Base-by-base conservation (phyloP, 2,888 invertebrate species). In the Scaptomyza polygonia region DNA sequence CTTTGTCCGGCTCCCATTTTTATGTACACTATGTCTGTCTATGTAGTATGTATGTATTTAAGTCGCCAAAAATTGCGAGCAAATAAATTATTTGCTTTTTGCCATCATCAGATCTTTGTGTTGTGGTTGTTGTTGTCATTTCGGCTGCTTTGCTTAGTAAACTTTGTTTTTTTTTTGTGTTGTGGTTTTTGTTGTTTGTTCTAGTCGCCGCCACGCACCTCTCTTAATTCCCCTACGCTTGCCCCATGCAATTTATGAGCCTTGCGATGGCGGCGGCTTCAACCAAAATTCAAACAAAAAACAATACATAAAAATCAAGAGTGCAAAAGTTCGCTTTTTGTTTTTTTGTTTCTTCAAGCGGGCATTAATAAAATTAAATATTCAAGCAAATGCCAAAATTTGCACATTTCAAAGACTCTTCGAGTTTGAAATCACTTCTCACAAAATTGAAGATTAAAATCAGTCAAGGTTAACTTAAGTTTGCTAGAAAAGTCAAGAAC, bases 191-290 rank as follows among this genome's bases (percentile, higher is more conserved):
- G 48, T 57, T 72, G 68, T 68, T 68, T 76, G 62, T 65, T 76
- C 58, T 72, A 49, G 67, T 79, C 25, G 25, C 5, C 25, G 25
- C 25, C 25, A 25, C 25, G 5, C 25, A 25, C 25, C 25, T 4
- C 3, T 5, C 25, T 25, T 25, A 25, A 25, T 25, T 5, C 4
- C 25, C 25, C 25, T 25, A 25, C 14, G 63, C 79, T 74, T 78
- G 44, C 56, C 65, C 68, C 79, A 58, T 69, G 62, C 66, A 79
- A 79, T 79, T 79, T 83, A 79, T 79, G 68, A 76, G 63, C 80
- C 66, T 47, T 72, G 80, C 77, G 78, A 58, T 45, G 69, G n/a
- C n/a, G n/a, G 51, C 44, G 59, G 78, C 68, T 68, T 52, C 9
- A 16, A 39, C 39, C 39, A 9, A 48, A 21, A 5, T 8, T 36